Percentiles rank a stretch among this genome's conserved stretches.
These are phyloP conservation scores for Acrocephalus scirpaceus DNA, from an alignment of 2,797 vertebrate genomes.

Conservation along the genomic window DNA sequence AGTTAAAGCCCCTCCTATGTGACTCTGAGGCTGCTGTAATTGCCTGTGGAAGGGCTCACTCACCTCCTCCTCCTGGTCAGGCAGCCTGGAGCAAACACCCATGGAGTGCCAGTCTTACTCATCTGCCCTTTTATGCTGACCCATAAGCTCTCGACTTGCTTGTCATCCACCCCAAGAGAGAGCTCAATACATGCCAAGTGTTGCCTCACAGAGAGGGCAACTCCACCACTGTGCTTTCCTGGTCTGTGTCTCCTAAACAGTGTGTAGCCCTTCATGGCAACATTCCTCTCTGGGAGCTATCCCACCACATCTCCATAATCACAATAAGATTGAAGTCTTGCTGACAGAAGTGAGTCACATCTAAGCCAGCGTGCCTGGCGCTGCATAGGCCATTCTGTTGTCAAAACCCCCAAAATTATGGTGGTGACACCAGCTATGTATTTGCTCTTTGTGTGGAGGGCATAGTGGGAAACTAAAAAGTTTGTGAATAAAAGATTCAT, in stretches of 20 bases:
- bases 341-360: background rate
- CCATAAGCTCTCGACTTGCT: rapidly evolving
- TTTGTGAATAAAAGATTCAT: background rate
- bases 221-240: rapidly evolving
- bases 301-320: background rate
- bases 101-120: background rate
- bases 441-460: background rate
- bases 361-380: background rate
- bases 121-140: background rate
- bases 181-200: background rate
- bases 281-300: background rate
- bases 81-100: background rate
- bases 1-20: background rate
- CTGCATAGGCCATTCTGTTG: background rate
- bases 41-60: background rate
- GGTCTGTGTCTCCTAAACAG: background rate
- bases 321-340: background rate
- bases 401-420: background rate
- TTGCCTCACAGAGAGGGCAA: background rate
- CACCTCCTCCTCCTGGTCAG: background rate
- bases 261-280: background rate
- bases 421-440: background rate
- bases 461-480: background rate
- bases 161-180: background rate
- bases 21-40: background rate